phyloP scores from a whole-genome alignment of 2,113 vertebrate genomes.

The Camelus dromedarius region DNA sequence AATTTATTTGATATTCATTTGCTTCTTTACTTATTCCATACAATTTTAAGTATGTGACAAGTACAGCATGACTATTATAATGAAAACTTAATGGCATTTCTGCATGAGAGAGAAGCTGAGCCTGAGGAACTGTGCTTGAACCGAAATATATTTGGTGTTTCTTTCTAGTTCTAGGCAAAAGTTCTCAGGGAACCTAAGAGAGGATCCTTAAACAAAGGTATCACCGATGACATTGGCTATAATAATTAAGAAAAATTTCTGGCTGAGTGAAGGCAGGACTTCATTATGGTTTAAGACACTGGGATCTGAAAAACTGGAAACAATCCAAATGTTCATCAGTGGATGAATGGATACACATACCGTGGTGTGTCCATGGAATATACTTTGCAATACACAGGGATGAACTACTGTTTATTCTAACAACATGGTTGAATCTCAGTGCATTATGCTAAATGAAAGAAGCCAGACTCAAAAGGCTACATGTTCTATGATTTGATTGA shows the following conservation, averaged over 20 bases:
- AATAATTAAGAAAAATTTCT: neutral
- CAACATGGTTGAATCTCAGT: neutral
- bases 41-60: neutral
- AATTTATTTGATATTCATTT: slow-evolving; percentile 41
- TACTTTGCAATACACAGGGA: neutral
- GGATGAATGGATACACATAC: neutral
- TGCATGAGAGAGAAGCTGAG: neutral
- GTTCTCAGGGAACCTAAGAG: neutral
- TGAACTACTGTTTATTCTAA: neutral
- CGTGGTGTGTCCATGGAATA: neutral
- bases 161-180: slow-evolving; percentile 22
- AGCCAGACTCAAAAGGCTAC: neutral
- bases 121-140: neutral
- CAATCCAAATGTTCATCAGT: neutral
- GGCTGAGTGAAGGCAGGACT: neutral
- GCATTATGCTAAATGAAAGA: neutral
- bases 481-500: neutral
- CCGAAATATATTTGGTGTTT: neutral
- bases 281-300: neutral
- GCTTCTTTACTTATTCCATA: slow-evolving; percentile 20
- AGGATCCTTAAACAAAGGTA: neutral
- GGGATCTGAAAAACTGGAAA: neutral
- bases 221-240: neutral
- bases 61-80: neutral
- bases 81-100: slow-evolving; percentile 42